These are phyloP conservation scores for Colistium nudipinnis DNA, from an alignment of 2,113 vertebrate genomes.

Conservation along the genomic window DNA sequence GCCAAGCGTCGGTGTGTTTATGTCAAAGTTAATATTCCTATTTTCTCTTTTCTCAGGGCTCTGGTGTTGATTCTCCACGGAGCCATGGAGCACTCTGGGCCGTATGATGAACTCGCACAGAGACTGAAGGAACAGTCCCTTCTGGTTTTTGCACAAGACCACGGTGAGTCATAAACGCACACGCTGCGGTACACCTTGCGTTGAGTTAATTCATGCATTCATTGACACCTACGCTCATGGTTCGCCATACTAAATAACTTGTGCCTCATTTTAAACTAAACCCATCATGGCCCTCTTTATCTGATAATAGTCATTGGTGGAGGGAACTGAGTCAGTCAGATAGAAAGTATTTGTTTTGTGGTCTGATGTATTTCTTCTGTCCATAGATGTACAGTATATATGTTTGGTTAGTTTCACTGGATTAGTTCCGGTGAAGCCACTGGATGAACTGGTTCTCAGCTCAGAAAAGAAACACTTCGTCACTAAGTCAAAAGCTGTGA, in stretches of 20 bases:
- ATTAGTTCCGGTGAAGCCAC: constrained; percentile 16
- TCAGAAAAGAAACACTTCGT: neutral
- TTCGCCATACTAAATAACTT: neutral
- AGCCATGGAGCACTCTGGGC: constrained; percentile 91
- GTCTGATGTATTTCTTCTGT: neutral
- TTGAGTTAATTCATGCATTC: constrained; percentile 6
- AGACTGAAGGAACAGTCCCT: constrained; percentile 85
- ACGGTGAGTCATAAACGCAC: constrained; percentile 86
- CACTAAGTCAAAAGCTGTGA: neutral
- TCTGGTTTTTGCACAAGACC: constrained; percentile 93
- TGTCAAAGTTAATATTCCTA: neutral
- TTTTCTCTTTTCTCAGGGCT: constrained; percentile 78
- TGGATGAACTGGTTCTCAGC: constrained; percentile 3
- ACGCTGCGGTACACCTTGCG: constrained; percentile 2
- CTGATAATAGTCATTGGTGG: constrained; percentile 1
- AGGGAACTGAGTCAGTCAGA: neutral
- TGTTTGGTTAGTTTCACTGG: neutral
- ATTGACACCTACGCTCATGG: constrained; percentile 5
- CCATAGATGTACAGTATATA: constrained; percentile 2
- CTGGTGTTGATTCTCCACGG: constrained; percentile 91
- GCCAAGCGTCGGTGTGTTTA: neutral
- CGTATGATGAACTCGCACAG: constrained; percentile 90
- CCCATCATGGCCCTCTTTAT: neutral
- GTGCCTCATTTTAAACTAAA: constrained; percentile 4
- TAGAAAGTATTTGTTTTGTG: constrained; percentile 15